phyloP scores from a whole-genome alignment of 2,113 vertebrate species.

The Myiozetetes cayanensis region DNA sequence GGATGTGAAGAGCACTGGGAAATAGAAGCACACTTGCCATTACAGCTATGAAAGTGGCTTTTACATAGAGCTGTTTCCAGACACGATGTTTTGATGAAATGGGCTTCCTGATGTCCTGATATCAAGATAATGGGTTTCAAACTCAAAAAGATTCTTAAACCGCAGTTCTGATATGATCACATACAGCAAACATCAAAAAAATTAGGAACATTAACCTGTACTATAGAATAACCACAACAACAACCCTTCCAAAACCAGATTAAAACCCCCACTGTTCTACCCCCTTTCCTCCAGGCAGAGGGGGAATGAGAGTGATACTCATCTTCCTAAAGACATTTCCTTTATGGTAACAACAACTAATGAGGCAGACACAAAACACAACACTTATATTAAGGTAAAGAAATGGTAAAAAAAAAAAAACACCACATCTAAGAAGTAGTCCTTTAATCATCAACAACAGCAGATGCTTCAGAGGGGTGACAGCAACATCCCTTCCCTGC shows the following conservation, averaged over 20 bases:
- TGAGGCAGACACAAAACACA: background rate
- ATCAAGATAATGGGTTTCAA: background rate
- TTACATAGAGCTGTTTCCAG: background rate
- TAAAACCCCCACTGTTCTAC: background rate
- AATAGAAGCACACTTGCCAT: background rate
- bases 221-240: background rate
- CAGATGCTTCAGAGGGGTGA: background rate
- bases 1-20: background rate
- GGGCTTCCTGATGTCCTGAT: background rate
- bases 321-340: background rate
- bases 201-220: background rate
- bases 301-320: background rate
- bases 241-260: background rate
- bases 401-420: background rate
- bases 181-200: background rate
- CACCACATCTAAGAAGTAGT: background rate
- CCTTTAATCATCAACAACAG: background rate
- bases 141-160: background rate
- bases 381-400: background rate
- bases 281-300: background rate
- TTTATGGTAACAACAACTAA: background rate
- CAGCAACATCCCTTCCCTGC: background rate
- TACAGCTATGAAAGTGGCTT: background rate
- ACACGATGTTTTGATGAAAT: background rate
- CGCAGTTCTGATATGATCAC: background rate